Evolutionary conservation across 2,113 vertebrate species (phyloP).

Genomic region (Ictalurus furcatus): DNA sequence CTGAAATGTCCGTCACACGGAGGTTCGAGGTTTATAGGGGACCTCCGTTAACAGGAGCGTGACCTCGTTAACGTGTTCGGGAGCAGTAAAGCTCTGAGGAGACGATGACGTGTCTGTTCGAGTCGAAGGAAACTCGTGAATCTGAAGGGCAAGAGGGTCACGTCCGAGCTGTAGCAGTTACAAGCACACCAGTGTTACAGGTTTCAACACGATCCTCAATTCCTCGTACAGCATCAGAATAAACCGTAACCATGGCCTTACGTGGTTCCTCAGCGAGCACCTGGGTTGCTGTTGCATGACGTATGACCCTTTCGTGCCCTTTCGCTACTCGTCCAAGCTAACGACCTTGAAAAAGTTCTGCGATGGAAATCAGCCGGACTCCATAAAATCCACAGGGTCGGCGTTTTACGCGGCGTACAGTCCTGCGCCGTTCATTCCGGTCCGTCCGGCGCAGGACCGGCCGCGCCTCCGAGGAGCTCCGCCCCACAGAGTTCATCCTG

Average conservation of each 20-base stretch:
- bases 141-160: not conserved
- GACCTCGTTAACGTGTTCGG: not conserved
- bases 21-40: not conserved
- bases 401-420: not conserved
- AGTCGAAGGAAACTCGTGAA: not conserved
- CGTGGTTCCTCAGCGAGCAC: not conserved
- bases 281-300: not conserved
- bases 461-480: constrained; percentile 7
- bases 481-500: constrained; percentile 40
- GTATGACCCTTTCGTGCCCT: not conserved
- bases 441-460: constrained; percentile 14
- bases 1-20: not conserved
- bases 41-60: not conserved
- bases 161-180: not conserved
- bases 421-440: not conserved
- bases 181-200: not conserved
- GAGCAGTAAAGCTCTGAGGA: not conserved
- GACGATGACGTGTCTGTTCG: not conserved
- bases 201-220: too few species aligned
- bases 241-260: not conserved
- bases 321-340: not conserved
- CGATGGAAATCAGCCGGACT: not conserved
- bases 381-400: not conserved
- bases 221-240: not conserved
- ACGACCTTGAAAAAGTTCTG: not conserved